Evolutionary conservation across 2,888 invertebrate genomes (phyloP), one percentile per base, ranked within the genome.

Genomic region (Drosophila nr. medialis): DNA sequence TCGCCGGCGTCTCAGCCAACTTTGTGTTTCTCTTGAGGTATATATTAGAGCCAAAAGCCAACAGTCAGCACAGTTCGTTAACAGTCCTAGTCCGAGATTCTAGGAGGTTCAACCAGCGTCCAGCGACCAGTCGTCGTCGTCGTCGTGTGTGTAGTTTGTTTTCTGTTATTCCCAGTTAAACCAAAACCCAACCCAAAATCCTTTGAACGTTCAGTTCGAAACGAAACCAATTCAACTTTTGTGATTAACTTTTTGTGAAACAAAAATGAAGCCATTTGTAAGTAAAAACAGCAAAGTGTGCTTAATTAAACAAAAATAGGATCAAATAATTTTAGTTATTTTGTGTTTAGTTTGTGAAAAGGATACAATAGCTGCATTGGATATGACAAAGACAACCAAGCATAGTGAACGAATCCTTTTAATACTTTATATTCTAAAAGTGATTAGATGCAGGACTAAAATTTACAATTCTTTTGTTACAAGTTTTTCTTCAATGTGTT

Each of bases 81-180:
- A 93, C 93, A 93, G 93, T 93, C 93, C 93, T 93, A 93, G 93
- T 90, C 92, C 92, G 91, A 85, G 91, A 90, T 91, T 93, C 93
- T 93, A 93, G 93, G 93, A 93, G 93, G 93, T 93, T 93, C 86
- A 92, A 90, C 91, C 86, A 91, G 86, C 90, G 82, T 76, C 77
- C 84, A 84, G 77, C 81, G 66, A 69, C 54, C 66, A 38, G 27
- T 29, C 75, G 82, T 80, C 81, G 86, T 67, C 82, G 85, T 83
- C 45, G 55, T 55, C 27, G 77, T 83, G 85, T 83, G 91, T 90
- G 88, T 86, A 81, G 76, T 77, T 72, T 62, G 74, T 73, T 75
- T 68, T 78, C 66, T 76, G 64, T 69, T 67, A 54, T 51, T 53
- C 60, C 65, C 70, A 78, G 61, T 70, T 68, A 51, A 75, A 56